Base-by-base conservation (phyloP, 2,888 invertebrate species). In the Amphipoea lucens region DNA sequence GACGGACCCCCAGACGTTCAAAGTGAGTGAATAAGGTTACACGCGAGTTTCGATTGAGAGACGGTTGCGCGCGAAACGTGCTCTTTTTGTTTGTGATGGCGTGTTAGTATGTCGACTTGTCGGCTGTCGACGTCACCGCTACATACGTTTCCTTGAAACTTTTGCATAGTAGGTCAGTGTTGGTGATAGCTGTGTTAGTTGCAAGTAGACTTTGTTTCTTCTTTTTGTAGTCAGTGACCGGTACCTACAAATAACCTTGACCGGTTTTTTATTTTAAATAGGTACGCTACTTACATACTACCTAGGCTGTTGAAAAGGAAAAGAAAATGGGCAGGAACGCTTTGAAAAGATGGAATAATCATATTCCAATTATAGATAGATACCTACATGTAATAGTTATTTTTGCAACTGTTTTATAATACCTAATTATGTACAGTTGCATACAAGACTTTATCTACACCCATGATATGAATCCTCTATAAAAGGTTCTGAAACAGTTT, bases 11-110 rank as follows among this genome's bases (percentile, higher is more conserved):
- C 95, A 96, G 92, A 94, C 94, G 90, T 96, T 95, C 92, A 83
- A 92, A 93, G 96, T 96, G 92, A 96, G 96, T 93, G 90, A 90
- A 87, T 88, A 82, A 84, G 84, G 83, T 84, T 85, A 85, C 91
- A 91, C 92, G 92, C 89, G 90, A 86, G 82, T 77, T 80, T 79
- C 74, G 76, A 85, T 79, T 83, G 78, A 76, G 74, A 79, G 74
- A 81, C 67, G 72, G 82, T 89, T 90, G 89, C 90, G 91, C 93
- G 93, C 90, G 90, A 92, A 92, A 92, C 88, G 86, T 82, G 84
- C 65, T 87, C 80, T 90, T 90, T 90, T 92, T 90, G 88, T 91
- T 88, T 90, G 87, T 88, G 88, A 79, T 89, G 86, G 85, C 87
- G 79, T 81, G 78, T 72, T 85, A 85, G 84, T 83, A 85, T 75